Evolutionary conservation across 1,140 invertebrate genomes (phyloP), one percentile per base, ranked within the genome.

Genomic region (Cydia splendana): DNA sequence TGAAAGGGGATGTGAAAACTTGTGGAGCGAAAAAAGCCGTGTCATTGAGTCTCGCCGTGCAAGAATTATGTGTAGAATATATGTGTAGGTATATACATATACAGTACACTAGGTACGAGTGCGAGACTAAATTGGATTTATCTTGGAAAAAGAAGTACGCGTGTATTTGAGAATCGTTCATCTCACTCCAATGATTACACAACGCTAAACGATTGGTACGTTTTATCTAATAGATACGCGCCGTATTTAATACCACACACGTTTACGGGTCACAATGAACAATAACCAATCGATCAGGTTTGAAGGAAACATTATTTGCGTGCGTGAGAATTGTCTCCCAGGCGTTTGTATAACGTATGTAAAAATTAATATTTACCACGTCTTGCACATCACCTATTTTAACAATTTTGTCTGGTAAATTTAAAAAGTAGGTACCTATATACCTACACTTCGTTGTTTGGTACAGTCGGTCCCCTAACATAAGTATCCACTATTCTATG

Each of bases 71-170:
- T 78, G 81, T 85, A 87, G 85, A 88, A 62, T 20, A 12, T 24
- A 74, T 15, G n/a, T 20, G 18, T 28, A 48, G 15, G 24, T 24
- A 24, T 24, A 24, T 24, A 24, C 24, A 6, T 18, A 10, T 24
- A 48, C 18, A 20, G 9, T 24, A 24, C 20, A 62, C 51, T 53
- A 24, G 20, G 73, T 28, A 51, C 9, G 18, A 53, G 12, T 45
- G 20, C 38, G 9, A 51, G 18, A 74, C n/a, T 45, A 15, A 13
- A 89, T 88, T 89, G 83, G 82, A 90, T 89, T 90, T 89, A 87
- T 86, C 84, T 82, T 84, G 84, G 86, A 88, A 86, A 88, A 83
- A 81, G 81, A 85, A 87, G 86, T 88, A 85, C 81, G 81, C 81
- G 9, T 18, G 53, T 62, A 20, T 20, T 62, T 18, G 18, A 62